phyloP scores from a whole-genome alignment of 1,140 invertebrate species.

The Archegozetes longisetosus region DNA sequence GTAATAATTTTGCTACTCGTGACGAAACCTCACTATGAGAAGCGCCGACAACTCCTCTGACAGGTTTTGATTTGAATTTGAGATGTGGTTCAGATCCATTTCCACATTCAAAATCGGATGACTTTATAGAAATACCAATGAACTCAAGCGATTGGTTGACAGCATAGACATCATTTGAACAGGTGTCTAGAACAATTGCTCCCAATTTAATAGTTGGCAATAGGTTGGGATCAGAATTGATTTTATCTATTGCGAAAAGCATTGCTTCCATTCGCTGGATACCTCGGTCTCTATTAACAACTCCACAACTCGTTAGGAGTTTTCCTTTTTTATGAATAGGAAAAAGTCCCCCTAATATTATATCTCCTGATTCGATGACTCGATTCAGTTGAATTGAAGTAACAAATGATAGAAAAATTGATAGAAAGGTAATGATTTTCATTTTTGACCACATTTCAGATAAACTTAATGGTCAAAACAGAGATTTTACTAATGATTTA shows the following conservation, averaged over 20 bases:
- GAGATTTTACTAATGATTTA: too few relatives aligned
- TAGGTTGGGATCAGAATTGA: constrained; percentile 36
- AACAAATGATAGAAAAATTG: background rate
- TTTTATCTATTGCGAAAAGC: constrained; percentile 43
- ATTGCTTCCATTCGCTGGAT: constrained; percentile 47
- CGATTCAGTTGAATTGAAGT: constrained; percentile 4
- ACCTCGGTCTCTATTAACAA: constrained; percentile 33
- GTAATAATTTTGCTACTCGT: constrained; percentile 70
- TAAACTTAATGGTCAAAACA: too few relatives aligned
- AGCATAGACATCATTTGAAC: constrained; percentile 44
- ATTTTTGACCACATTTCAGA: too few relatives aligned
- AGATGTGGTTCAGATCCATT: constrained; percentile 35
- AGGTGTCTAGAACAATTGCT: constrained; percentile 44
- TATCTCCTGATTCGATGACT: constrained; percentile 33
- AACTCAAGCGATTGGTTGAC: constrained; percentile 48
- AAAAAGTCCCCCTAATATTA: constrained; percentile 45
- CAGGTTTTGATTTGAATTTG: constrained; percentile 34
- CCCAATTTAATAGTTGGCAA: constrained; percentile 39
- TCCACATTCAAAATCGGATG: constrained; percentile 42
- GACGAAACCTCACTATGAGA: constrained; percentile 83
- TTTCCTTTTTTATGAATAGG: constrained; percentile 41
- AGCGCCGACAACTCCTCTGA: constrained; percentile 63
- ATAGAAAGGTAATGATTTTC: background rate
- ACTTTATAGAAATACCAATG: constrained; percentile 46
- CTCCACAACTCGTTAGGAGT: constrained; percentile 24